phyloP scores from a whole-genome alignment of 1,140 invertebrate genomes.

The Drosophila varians region DNA sequence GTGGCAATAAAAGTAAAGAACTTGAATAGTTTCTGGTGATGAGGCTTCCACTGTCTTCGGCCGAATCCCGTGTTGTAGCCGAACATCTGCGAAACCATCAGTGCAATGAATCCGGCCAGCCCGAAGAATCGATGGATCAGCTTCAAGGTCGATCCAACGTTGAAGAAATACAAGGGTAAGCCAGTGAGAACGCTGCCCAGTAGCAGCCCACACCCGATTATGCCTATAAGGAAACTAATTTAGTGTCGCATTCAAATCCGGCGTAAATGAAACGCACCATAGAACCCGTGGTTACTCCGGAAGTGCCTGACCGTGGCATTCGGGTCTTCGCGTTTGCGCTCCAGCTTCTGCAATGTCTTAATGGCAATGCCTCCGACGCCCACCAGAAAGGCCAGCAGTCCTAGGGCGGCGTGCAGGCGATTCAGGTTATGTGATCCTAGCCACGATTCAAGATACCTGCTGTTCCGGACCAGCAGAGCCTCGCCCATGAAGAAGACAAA shows the following conservation, averaged over 20 bases:
- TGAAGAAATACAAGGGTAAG: constrained; percentile 49
- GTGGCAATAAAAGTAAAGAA: constrained; percentile 66
- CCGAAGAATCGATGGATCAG: constrained; percentile 60
- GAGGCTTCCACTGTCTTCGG: constrained; percentile 59
- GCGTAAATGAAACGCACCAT: constrained; percentile 33
- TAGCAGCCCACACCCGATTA: constrained; percentile 63
- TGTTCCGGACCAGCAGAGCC: constrained; percentile 66
- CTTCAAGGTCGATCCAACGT: constrained; percentile 28
- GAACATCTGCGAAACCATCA: constrained; percentile 74
- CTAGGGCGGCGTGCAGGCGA: constrained; percentile 50
- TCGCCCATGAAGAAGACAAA: constrained; percentile 75
- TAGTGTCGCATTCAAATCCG: constrained; percentile 14
- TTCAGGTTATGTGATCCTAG: constrained; percentile 43
- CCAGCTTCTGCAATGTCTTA: constrained; percentile 60
- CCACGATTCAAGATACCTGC: constrained; percentile 28
- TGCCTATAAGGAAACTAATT: constrained; percentile 43
- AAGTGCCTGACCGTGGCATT: constrained; percentile 57
- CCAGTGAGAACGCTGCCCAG: constrained; percentile 43
- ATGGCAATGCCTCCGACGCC: constrained; percentile 58
- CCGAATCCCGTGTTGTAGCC: constrained; percentile 78
- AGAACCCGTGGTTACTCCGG: constrained; percentile 64
- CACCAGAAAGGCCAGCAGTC: constrained; percentile 47
- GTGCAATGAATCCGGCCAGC: constrained; percentile 55
- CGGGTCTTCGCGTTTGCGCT: constrained; percentile 66
- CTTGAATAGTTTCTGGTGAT: constrained; percentile 59